Percentiles rank a stretch among this genome's conserved stretches.
These are phyloP conservation scores for Oreochromis niloticus DNA, from an alignment of 2,113 vertebrate genomes.

Conservation along the genomic window DNA sequence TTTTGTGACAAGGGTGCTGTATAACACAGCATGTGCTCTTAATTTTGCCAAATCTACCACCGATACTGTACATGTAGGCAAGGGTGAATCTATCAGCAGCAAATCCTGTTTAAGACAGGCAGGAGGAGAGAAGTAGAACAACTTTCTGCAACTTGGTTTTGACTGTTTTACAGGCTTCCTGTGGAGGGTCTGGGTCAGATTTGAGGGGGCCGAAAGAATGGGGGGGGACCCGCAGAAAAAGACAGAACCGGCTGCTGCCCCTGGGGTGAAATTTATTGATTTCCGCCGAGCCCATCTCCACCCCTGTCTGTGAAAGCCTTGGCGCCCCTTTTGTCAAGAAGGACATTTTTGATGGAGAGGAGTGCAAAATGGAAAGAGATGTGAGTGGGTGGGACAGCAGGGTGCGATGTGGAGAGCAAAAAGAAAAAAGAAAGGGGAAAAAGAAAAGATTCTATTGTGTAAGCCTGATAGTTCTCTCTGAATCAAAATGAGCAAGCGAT, in stretches of 20 bases:
- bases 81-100: not conserved
- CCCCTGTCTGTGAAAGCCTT: constrained; percentile 42
- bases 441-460: constrained; percentile 46
- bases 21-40: constrained; percentile 7
- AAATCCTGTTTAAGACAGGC: not conserved
- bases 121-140: not conserved
- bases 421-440: not conserved
- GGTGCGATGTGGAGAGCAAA: not conserved
- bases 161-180: constrained; percentile 25
- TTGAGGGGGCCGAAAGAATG: not conserved
- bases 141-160: not conserved
- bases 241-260: not conserved
- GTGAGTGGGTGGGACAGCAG: constrained; percentile 35
- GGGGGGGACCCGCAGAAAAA: not conserved
- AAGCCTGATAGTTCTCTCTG: constrained; percentile 50
- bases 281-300: constrained; percentile 16
- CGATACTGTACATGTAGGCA: not conserved
- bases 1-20: not conserved
- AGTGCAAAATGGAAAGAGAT: constrained; percentile 36
- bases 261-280: constrained; percentile 46
- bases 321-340: constrained; percentile 44
- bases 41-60: constrained; percentile 9
- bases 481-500: constrained; percentile 57
- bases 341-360: constrained; percentile 48
- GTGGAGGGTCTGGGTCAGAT: constrained; percentile 9